Base-by-base conservation (phyloP, 2,797 vertebrate genomes). In the Lates japonicus region DNA sequence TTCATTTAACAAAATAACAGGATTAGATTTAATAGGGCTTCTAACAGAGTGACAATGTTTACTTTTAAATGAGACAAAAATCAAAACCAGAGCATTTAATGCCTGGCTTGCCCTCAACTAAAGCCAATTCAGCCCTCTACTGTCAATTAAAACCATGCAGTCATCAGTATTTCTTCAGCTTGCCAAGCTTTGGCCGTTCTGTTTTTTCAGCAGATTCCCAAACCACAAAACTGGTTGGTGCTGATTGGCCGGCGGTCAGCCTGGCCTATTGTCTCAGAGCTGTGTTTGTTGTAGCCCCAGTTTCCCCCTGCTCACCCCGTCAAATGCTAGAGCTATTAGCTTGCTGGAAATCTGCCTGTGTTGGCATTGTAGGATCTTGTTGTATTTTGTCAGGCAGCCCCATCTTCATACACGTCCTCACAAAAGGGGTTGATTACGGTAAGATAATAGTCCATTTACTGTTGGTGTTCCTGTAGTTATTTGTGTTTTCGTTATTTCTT, bases 121-220 rank as follows among this genome's bases (percentile, higher is more conserved):
- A 92, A 93, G 91, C 85, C 78, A 58, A 77, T 89, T 93, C 87
- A 92, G 88, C 76, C 70, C 70, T 85, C 57, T 29, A 78, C 78
- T 84, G 88, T 94, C 91, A 95, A 94, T 93, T 79, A 84, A 95
- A 96, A 93, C 65, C 82, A 83, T 89, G 80, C 87, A 86, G 92
- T 95, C 95, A 96, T 96, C 94, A 95, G 73, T 93, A 94, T 95
- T 87, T 77, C 89, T 92, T 88, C 86, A 94, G 84, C 84, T 65
- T 83, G 83, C 86, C 87, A 78, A 83, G 87, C 91, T 83, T 84
- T 80, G 80, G 55, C 46, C 88, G 62, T 87, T 95, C 77, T 95
- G 95, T 95, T 92, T 94, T 93, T 95, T 96, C 94, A 95, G 94
- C 95, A 96, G 92, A 95, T 95, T 95, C 93, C 91, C 90, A 93